phyloP scores from a whole-genome alignment of 2,888 invertebrate genomes.

The Dascillus cervinus region DNA sequence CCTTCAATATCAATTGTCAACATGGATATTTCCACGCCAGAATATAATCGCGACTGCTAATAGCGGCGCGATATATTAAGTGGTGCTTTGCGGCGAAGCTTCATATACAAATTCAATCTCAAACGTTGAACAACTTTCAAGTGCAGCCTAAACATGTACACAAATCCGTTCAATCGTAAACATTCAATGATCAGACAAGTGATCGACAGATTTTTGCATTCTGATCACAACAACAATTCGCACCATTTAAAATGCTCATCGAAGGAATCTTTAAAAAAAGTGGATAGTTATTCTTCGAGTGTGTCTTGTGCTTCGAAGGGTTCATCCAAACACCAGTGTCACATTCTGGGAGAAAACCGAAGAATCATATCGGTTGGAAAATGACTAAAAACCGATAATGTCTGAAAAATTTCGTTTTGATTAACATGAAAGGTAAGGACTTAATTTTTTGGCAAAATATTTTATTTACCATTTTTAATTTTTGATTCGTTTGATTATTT shows the following conservation, averaged over 20 bases:
- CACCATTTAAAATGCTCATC: slow-evolving; percentile 3
- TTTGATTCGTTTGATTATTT: no score
- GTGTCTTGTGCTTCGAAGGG: slow-evolving; percentile 3
- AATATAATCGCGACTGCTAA: slow-evolving; percentile 6
- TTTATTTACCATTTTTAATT: no score
- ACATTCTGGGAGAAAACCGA: no score
- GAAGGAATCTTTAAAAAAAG: slow-evolving; percentile 11
- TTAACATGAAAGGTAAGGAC: no score
- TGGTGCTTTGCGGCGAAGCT: no score
- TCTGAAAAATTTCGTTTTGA: no score
- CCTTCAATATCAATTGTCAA: slow-evolving; percentile 5
- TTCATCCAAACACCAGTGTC: no score
- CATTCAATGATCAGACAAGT: slow-evolving; percentile 60
- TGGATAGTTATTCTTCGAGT: slow-evolving; percentile 12
- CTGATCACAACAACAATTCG: slow-evolving; percentile 32
- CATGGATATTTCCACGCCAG: background rate
- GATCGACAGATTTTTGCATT: slow-evolving; percentile 54
- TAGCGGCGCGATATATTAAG: slow-evolving; percentile 6
- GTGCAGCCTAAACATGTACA: slow-evolving; percentile 47
- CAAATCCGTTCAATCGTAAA: slow-evolving; percentile 63
- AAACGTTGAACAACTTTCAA: slow-evolving; percentile 2
- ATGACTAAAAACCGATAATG: no score
- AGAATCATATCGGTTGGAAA: no score
- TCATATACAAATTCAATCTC: slow-evolving; percentile 6
- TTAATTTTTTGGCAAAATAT: no score